Conservation (phyloP, 2,113 vertebrate genomes). For the Pollachius pollachius region DNA sequence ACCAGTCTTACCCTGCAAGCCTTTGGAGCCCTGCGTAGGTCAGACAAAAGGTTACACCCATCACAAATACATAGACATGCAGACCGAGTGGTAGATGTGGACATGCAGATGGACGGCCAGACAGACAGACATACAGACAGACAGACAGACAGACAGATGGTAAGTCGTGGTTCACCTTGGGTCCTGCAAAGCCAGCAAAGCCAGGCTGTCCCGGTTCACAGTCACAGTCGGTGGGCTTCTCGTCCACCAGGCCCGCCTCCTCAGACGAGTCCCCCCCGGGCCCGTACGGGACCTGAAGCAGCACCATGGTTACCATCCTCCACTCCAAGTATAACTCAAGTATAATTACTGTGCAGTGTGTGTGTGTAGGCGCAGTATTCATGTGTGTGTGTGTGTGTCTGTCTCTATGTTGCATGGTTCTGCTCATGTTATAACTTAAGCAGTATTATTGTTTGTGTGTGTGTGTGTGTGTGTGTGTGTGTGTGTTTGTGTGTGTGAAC, state of each 20-base stretch:
- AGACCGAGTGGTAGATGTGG: too few relatives aligned
- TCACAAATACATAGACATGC: too few relatives aligned
- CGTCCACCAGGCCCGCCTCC: slow-evolving; percentile 53
- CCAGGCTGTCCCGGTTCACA: slow-evolving; percentile 70
- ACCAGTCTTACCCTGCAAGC: slow-evolving; percentile 67
- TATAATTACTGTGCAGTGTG: neutral
- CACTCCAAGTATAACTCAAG: neutral
- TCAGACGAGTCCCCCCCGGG: slow-evolving; percentile 30
- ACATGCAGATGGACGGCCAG: too few relatives aligned
- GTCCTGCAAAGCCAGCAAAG: slow-evolving; percentile 65
- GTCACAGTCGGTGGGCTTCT: slow-evolving; percentile 59
- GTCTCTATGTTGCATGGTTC: neutral
- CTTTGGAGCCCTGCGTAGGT: slow-evolving; percentile 68
- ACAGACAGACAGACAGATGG: neutral
- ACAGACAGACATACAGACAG: too few relatives aligned
- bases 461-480: neutral
- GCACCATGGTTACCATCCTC: neutral
- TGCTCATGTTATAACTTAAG: too few relatives aligned
- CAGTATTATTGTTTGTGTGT: neutral
- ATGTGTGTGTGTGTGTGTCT: too few relatives aligned
- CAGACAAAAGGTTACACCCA: neutral
- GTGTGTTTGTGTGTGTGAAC: too few relatives aligned
- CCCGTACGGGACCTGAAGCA: slow-evolving; percentile 53
- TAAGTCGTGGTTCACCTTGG: slow-evolving; percentile 57
- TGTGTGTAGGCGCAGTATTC: neutral